These are phyloP conservation scores for Diarsia rubi DNA, from an alignment of 2,888 invertebrate genomes.

Conservation along the genomic window DNA sequence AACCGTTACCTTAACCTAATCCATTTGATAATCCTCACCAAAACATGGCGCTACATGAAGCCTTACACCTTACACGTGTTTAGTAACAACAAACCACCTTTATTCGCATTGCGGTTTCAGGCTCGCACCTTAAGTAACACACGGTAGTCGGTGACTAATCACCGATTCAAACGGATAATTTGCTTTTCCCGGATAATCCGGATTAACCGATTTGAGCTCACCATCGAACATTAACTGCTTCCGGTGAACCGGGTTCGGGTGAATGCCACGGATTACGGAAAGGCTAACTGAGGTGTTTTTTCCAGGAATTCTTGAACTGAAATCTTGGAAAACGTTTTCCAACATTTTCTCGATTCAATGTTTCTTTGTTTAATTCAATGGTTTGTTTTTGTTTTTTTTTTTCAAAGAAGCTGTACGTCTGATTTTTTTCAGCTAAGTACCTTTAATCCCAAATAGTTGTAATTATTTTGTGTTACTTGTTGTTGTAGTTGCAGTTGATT, in stretches of 20 bases:
- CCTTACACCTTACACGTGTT: conserved; percentile 1
- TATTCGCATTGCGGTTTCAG: conserved; percentile 1
- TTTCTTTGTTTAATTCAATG: too few species aligned
- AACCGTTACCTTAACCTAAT: not conserved
- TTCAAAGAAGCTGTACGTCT: not conserved
- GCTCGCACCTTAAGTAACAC: conserved; percentile 19
- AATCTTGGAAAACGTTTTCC: not conserved
- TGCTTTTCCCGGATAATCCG: conserved; percentile 64
- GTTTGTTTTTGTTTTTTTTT: too few species aligned
- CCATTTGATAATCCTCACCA: not conserved
- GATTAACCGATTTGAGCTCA: conserved; percentile 59
- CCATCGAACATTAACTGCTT: conserved; percentile 62
- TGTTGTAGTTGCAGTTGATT: too few species aligned
- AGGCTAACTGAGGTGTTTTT: not conserved
- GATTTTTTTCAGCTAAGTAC: too few species aligned
- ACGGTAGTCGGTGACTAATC: conserved; percentile 49
- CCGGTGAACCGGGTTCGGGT: conserved; percentile 33
- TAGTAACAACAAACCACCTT: not conserved
- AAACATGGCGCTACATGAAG: conserved; percentile 2
- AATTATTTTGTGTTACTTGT: too few species aligned
- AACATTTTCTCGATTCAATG: not conserved
- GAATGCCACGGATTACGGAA: conserved; percentile 34
- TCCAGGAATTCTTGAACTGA: not conserved
- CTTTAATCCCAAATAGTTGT: too few species aligned
- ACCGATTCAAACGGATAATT: conserved; percentile 57